Evolutionary conservation across 2,113 vertebrate genomes (phyloP), one percentile per base, ranked within the genome.

Genomic region (Pimephales promelas): DNA sequence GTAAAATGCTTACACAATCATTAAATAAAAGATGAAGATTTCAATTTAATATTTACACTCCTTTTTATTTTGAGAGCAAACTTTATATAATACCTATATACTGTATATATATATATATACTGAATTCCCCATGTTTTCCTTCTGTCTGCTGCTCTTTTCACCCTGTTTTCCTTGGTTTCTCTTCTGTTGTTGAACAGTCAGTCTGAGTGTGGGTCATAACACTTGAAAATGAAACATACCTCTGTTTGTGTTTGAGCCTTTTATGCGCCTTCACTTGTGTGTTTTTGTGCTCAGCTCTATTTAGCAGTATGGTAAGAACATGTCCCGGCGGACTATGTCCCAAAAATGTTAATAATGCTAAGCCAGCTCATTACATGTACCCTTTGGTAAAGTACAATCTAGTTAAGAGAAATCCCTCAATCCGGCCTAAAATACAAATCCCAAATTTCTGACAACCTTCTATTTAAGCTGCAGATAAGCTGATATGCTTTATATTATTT

Each of bases 331-430:
- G 81, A 13, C 36, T 43, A 36, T 83, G 71, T 22, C 73, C 36
- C 45, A 26, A 77, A 31, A 54, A 49, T 0, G 10, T 90, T 90
- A 92, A 91, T 92, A 89, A 91, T 89, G 89, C 90, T 91, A 91
- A 87, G 79, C 57, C 86, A 90, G 90, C 89, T 90, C 88, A 92
- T 92, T 92, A 89, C 85, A 90, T 88, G 82, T 89, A 83, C 89
- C 84, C 89, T 88, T 91, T 91, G 34, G 77, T 91, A 87, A 83
- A 84, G 83, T 59, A 87, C 74, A 87, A 83, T 91, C 90, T 92
- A 82, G 90, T 84, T 88, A 90, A 84, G 87, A 86, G 87, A 86
- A 90, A 56, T 76, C 75, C 86, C 86, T 86, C 90, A 92, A 92
- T 91, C 90, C 52, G 2, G 83, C 90, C 90, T 92, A 92, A 93